Conservation (phyloP, 1,140 invertebrate genomes). For the Zaprionus camerounensis region DNA sequence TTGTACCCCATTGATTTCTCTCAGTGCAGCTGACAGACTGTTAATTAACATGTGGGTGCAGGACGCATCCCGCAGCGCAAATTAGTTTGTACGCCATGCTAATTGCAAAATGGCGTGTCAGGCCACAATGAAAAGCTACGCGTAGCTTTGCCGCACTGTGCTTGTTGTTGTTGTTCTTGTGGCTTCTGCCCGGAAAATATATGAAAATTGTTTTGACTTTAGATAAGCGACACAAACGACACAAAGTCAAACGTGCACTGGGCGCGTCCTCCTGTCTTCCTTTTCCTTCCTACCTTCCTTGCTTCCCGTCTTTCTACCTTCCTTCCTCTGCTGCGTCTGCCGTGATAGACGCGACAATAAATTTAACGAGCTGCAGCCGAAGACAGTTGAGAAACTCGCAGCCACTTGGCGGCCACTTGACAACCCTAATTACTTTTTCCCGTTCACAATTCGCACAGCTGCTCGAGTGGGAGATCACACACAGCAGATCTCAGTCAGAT, state of each 20-base stretch:
- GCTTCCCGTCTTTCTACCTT: too few relatives aligned
- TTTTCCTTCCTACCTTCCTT: not conserved
- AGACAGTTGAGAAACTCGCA: constrained; percentile 52
- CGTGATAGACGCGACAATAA: constrained; percentile 72
- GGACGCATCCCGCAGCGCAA: constrained; percentile 74
- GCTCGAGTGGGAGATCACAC: constrained; percentile 51
- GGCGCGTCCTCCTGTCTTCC: not conserved
- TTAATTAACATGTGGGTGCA: constrained; percentile 80
- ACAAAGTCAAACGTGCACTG: constrained; percentile 36
- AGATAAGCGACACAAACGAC: constrained; percentile 74
- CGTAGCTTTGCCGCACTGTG: not conserved
- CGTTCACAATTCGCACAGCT: constrained; percentile 50
- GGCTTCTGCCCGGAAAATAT: constrained; percentile 61
- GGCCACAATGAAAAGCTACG: constrained; percentile 68
- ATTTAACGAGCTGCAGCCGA: constrained; percentile 76
- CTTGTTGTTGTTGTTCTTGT: constrained; percentile 6
- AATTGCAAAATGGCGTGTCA: constrained; percentile 79
- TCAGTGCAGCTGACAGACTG: constrained; percentile 28
- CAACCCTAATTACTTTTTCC: constrained; percentile 64
- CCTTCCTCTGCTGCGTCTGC: constrained; percentile 30
- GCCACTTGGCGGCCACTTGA: constrained; percentile 75
- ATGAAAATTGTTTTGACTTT: constrained; percentile 84
- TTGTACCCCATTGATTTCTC: not conserved
- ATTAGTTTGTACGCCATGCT: constrained; percentile 83
- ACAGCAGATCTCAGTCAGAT: not conserved